These are phyloP conservation scores for Pantala flavescens DNA, from an alignment of 1,140 invertebrate genomes.

Conservation along the genomic window DNA sequence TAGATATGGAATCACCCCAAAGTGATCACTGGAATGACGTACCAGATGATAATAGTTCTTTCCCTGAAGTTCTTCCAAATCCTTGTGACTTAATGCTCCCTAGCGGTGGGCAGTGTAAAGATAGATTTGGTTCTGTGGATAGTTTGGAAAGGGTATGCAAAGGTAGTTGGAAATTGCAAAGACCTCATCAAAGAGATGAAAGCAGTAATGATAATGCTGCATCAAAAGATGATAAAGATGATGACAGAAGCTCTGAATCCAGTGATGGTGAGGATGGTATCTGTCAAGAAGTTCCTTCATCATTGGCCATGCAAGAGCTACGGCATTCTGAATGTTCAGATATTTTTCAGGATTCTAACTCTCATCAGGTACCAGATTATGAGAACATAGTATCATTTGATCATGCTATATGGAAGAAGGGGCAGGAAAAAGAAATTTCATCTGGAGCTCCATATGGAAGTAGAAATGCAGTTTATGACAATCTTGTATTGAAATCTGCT, in stretches of 20 bases:
- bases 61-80: neutral
- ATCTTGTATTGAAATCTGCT: neutral
- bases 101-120: neutral
- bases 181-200: slow-evolving; percentile 23
- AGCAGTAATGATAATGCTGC: neutral
- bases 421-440: slow-evolving; percentile 29
- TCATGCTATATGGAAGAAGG: slow-evolving; percentile 11
- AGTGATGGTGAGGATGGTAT: slow-evolving; percentile 31
- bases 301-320: neutral
- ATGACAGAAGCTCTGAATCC: slow-evolving; percentile 28
- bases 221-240: slow-evolving; percentile 26
- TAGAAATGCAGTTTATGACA: slow-evolving; percentile 32
- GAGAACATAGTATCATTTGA: slow-evolving; percentile 26
- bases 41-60: neutral
- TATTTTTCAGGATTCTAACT: neutral
- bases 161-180: slow-evolving; percentile 18
- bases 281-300: slow-evolving; percentile 21
- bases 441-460: slow-evolving; percentile 35
- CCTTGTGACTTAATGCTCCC: neutral
- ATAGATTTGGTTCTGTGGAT: neutral
- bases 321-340: neutral
- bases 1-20: neutral
- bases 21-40: neutral
- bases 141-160: neutral
- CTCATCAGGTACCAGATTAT: slow-evolving; percentile 21